Conservation (phyloP, 2,797 vertebrate genomes). For the Syngnathus rostellatus region DNA sequence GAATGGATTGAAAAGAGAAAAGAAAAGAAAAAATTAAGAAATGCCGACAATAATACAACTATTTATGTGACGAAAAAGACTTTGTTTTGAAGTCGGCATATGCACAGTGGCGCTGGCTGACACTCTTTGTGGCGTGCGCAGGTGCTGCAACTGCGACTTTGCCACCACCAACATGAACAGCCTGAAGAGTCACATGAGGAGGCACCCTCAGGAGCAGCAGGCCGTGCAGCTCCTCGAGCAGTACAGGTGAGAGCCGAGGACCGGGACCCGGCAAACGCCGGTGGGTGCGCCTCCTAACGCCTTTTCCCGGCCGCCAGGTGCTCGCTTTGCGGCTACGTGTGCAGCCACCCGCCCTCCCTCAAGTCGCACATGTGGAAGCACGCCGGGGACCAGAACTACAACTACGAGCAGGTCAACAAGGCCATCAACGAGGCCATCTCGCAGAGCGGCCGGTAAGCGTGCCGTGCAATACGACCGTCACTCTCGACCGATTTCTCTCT, state of each 20-base stretch:
- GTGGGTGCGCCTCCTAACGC: fast-evolving
- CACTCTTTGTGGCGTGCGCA: constrained; percentile 18
- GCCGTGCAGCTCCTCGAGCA: constrained; percentile 82
- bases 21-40: too few relatives aligned
- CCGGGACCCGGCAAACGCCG: fast-evolving
- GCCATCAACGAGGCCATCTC: constrained; percentile 95
- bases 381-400: constrained; percentile 97
- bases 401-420: constrained; percentile 97
- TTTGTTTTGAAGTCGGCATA: too few relatives aligned
- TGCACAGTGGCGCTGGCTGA: background rate
- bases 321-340: constrained; percentile 96
- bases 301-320: constrained; percentile 67
- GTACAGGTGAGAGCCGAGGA: constrained; percentile 70
- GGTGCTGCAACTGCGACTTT: constrained; percentile 81
- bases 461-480: background rate
- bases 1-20: too few relatives aligned
- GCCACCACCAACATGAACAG: constrained; percentile 86
- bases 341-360: constrained; percentile 93
- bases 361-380: constrained; percentile 99
- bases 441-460: constrained; percentile 84
- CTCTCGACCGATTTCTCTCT: too few relatives aligned
- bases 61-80: too few relatives aligned
- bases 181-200: constrained; percentile 83
- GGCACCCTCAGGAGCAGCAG: constrained; percentile 81
- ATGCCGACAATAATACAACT: background rate